These are phyloP conservation scores for Xestia sexstrigata DNA, from an alignment of 2,888 invertebrate genomes.

Conservation along the genomic window DNA sequence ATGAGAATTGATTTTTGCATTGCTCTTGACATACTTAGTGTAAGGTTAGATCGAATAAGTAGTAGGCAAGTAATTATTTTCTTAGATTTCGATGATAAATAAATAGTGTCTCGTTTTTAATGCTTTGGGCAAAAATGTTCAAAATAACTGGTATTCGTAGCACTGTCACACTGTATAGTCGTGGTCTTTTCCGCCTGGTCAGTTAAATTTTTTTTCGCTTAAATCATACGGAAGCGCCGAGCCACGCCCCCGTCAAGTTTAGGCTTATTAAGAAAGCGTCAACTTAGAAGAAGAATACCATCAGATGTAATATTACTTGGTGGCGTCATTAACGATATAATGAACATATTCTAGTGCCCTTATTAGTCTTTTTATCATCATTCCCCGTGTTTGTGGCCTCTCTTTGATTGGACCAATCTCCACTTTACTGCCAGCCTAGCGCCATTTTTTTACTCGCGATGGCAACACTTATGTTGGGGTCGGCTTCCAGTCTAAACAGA, in stretches of 20 bases:
- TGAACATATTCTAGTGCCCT: background rate
- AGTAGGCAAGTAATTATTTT: background rate
- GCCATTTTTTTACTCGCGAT: background rate
- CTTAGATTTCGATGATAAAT: background rate
- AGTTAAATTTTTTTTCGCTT: no score
- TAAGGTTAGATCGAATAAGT: background rate
- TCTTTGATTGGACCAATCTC: background rate
- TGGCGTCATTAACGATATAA: background rate
- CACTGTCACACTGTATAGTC: background rate
- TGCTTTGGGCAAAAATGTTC: background rate
- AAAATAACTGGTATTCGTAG: background rate
- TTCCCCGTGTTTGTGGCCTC: background rate
- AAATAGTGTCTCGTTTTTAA: background rate
- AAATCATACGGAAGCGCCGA: no score
- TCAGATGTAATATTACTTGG: no score
- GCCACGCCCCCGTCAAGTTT: no score
- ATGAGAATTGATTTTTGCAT: constrained; percentile 13
- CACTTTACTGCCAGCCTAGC: background rate
- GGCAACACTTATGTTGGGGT: background rate
- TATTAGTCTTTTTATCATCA: background rate
- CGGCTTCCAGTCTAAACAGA: no score
- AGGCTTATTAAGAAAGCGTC: no score
- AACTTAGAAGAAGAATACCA: no score
- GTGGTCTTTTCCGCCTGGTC: no score
- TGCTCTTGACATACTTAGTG: constrained; percentile 1